Base-by-base conservation (phyloP, 2,113 vertebrate genomes). In the Labeo rohita region DNA sequence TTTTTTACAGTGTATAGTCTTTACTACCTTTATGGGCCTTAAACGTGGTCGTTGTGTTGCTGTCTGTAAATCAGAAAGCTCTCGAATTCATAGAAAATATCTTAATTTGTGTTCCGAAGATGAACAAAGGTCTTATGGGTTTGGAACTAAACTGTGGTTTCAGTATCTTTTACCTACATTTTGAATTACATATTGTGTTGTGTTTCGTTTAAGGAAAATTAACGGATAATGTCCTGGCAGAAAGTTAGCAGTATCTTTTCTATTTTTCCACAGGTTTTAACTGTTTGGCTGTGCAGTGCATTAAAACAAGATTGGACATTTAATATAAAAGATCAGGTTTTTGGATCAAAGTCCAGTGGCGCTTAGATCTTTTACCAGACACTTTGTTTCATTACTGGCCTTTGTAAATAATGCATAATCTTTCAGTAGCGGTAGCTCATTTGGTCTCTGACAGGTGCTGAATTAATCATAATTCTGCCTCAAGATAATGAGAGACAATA, bases 381-480 rank as follows among this genome's bases (percentile, higher is more conserved):
- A 16, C 63, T 68, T 56, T 83, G 61, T 86, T 18, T 28, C 28
- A 77, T 34, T 76, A 39, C 66, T 78, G 54, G 65, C 7, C 34
- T 77, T 43, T 72, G 65, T 84, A 61, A 89, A 89, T 89, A 89
- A 86, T 86, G 81, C 81, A 89, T 79, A 12, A 7, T 80, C 49
- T 11, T 63, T 50, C 80, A 21, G 75, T 72, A 28, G 65, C 85
- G 2, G 18, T 76, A 70, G 84, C 79, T 86, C 81, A 65, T 80
- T 81, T 36, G 8, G 63, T 13, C 81, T 86, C 76, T 18, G 47
- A 73, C 47, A 68, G 47, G 36, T 61, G 50, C 72, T 86, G 47
- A 89, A 86, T 86, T 86, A 84, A 84, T 86, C 59, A 86, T 66
- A 54, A 43, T 84, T 86, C 47, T 72, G 65, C 52, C 75, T 47